phyloP scores from a whole-genome alignment of 2,797 vertebrate genomes.

The Scyliorhinus canicula region DNA sequence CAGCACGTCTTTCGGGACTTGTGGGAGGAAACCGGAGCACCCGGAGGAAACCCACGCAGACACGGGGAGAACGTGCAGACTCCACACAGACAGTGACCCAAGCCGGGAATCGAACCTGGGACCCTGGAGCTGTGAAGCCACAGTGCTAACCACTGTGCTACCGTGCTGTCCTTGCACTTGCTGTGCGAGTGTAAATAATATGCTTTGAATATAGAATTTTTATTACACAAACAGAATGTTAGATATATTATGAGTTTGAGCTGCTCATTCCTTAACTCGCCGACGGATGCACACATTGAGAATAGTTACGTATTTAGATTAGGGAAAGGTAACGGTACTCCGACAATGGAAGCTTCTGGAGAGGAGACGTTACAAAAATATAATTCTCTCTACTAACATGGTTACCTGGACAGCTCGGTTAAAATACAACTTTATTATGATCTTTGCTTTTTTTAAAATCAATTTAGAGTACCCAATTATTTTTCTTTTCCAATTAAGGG shows the following conservation, averaged over 20 bases:
- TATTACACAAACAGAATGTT: background rate
- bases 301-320: background rate
- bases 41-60: too few species aligned
- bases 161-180: too few species aligned
- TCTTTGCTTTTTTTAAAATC: too few species aligned
- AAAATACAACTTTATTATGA: background rate
- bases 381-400: background rate
- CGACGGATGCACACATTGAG: background rate
- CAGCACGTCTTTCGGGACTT: too few species aligned
- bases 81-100: too few species aligned
- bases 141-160: too few species aligned
- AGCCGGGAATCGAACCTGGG: too few species aligned
- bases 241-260: background rate
- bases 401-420: background rate
- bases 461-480: too few species aligned
- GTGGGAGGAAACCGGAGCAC: too few species aligned
- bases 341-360: background rate
- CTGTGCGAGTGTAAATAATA: background rate
- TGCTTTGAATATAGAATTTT: background rate
- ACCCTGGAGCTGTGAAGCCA: too few species aligned
- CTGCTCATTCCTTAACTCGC: background rate
- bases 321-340: background rate
- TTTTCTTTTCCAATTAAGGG: too few species aligned
- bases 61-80: too few species aligned
- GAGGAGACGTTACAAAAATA: background rate